Evolutionary conservation across 2,113 vertebrate genomes (phyloP), one percentile per base, ranked within the genome.

Genomic region (Lepus europaeus): DNA sequence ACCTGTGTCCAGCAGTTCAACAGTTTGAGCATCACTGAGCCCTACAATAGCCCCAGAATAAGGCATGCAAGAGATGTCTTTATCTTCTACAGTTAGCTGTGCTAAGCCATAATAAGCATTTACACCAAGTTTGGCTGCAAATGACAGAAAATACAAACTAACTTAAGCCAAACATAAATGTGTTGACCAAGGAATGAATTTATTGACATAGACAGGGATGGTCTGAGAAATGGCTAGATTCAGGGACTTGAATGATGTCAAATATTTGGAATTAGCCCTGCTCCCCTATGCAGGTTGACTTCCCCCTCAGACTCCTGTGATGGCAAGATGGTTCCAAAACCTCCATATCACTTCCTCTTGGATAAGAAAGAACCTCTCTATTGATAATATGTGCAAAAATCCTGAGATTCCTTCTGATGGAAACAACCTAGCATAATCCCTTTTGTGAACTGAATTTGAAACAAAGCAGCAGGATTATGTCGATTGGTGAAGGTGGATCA

Each of bases 81-180:
- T 76, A 33, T 10, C 11, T 77, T 70, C 16, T 70, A 51, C 9
- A 77, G 9, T 29, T 39, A 82, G 27, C 12, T 78, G 22, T 76
- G 36, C n/a, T 79, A n/a, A 92, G 70, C 49, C 27, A 69, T 33
- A 13, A 12, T n/a, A 79, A 74, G 16, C 11, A 84, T 69, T 53
- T 90, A 87, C 17, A 51, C 6, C 33, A 36, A 53, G 81, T 94
- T 85, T 45, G 82, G 5, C 49, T 92, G 17, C 31, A 90, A 94
- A 19, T 85, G 23, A 69, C 13, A 93, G 64, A 78, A 94, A 86
- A 74, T 51, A 29, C n/a, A 81, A 56, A 59, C 3, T 29, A 84
- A 45, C 17, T 93, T 73, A 87, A 20, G 19, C 16, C 23, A 72
- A 56, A 93, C 81, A 82, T 56, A 72, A 51, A 19, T 72, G 13